These are phyloP conservation scores for Rhinella marina DNA, from an alignment of 2,797 vertebrate species.

Conservation along the genomic window DNA sequence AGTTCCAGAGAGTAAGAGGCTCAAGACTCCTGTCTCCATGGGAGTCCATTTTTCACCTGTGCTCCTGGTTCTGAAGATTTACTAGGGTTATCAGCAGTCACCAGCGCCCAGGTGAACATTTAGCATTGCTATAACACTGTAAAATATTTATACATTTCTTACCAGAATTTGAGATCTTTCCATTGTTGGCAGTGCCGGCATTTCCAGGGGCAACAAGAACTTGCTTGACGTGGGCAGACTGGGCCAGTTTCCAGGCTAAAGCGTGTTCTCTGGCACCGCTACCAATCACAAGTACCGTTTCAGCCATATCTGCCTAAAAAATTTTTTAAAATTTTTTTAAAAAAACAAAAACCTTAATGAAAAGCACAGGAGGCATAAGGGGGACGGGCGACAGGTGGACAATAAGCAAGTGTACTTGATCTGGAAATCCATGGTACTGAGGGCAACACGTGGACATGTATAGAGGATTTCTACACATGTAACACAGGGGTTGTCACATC, in stretches of 20 bases:
- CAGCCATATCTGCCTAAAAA: slow-evolving; percentile 77
- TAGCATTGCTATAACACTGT: background rate
- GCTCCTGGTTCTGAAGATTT: no score
- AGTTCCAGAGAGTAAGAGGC: no score
- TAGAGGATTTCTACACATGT: no score
- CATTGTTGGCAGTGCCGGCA: slow-evolving; percentile 83
- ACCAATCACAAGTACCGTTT: slow-evolving; percentile 88
- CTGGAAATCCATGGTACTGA: no score
- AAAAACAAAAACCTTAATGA: background rate
- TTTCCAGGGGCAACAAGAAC: slow-evolving; percentile 93
- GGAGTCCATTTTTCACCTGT: no score
- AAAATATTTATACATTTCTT: slow-evolving; percentile 45
- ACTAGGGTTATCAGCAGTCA: no score
- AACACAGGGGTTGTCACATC: no score
- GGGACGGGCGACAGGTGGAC: background rate
- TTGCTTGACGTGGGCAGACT: slow-evolving; percentile 84
- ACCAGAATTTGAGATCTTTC: slow-evolving; percentile 93
- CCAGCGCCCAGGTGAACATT: background rate
- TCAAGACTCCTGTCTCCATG: no score
- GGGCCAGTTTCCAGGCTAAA: slow-evolving; percentile 92
- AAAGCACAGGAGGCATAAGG: background rate
- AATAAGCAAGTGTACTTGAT: no score
- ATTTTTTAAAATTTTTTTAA: no score
- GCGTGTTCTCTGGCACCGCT: slow-evolving; percentile 89
- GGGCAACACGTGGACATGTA: no score